Percentiles rank a stretch among this genome's conserved stretches.
phyloP scores from a whole-genome alignment of 2,888 invertebrate species.

The Shargacucullia verbasci region DNA sequence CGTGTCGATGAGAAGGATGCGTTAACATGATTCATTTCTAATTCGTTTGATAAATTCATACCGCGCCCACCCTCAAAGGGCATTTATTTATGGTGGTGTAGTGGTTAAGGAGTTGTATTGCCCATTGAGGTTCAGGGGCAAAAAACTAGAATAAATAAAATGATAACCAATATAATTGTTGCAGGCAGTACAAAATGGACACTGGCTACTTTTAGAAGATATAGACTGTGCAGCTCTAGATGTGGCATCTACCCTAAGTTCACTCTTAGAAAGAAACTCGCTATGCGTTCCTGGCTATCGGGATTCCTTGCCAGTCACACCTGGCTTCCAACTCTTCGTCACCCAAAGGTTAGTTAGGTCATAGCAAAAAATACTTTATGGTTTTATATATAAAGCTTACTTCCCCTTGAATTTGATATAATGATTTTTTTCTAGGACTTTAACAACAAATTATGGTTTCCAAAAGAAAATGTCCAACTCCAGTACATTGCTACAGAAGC shows the following conservation, averaged over 20 bases:
- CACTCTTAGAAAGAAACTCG: slow-evolving; percentile 94
- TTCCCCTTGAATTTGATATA: slow-evolving; percentile 9
- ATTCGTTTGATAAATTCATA: too few relatives aligned
- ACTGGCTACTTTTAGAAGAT: slow-evolving; percentile 98
- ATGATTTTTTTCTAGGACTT: slow-evolving; percentile 81
- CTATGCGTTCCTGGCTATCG: slow-evolving; percentile 97
- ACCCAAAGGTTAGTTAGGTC: slow-evolving; percentile 92
- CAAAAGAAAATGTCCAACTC: slow-evolving; percentile 91
- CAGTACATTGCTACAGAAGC: slow-evolving; percentile 93
- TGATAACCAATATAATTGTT: slow-evolving; percentile 43
- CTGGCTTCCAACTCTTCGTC: slow-evolving; percentile 97
- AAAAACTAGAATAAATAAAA: too few relatives aligned
- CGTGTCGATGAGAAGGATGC: too few relatives aligned
- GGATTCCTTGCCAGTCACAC: slow-evolving; percentile 93
- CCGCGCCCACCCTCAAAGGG: too few relatives aligned
- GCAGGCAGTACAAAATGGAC: slow-evolving; percentile 94
- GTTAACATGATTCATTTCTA: too few relatives aligned
- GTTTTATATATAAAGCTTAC: background rate
- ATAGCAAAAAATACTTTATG: background rate
- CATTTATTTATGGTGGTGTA: too few relatives aligned
- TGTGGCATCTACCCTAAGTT: slow-evolving; percentile 95
- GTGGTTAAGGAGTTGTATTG: too few relatives aligned
- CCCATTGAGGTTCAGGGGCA: too few relatives aligned
- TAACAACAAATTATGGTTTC: slow-evolving; percentile 89
- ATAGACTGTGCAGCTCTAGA: slow-evolving; percentile 98